Base-by-base conservation (phyloP, 1,140 invertebrate species). In the Ctenoplectra terminalis region DNA sequence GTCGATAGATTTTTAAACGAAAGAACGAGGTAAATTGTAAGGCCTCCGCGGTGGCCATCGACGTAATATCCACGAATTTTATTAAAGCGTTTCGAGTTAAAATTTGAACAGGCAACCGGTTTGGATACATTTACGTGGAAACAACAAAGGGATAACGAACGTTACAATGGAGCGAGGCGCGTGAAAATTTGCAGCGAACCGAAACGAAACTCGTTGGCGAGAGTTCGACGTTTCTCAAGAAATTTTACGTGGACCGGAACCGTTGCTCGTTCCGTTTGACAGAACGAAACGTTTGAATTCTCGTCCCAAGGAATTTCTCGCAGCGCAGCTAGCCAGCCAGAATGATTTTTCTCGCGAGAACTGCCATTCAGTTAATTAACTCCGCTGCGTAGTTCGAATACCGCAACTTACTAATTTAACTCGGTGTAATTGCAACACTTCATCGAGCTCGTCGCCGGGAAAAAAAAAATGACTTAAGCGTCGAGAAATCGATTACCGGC, bases 331-430 rank as follows among this genome's bases (percentile, higher is more conserved):
- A 37, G 29, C 29, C 50, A 8, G 20, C n/a, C 17, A 37, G 34
- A 29, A 71, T 63, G 50, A 63, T 73, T 73, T 73, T 73, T 40
- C 60, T 73, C 75, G 54, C 66, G 17, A 20, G n/a, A 58, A 23
- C 52, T 40, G 52, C 48, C 56, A 73, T 46, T 61, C 56, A 4
- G 46, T 80, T 73, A 73, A 80, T 80, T 80, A 80, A 73, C 58
- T 70, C 34, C 13, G n/a, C 29, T 4, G 34, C 67, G 34, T 61
- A 60, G 5, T 48, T 72, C 76, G 58, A 79, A 79, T 79, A 63
- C 67, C 58, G 29, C 31, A 31, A 31, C 69, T 63, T 73, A 20
- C 46, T 80, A 52, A 80, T 63, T 80, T 52, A n/a, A 50, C 23
- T 63, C 50, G 37, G 3, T n/a, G 76, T 63, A 52, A 72, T 63